These are phyloP conservation scores for Drosophila quinaria DNA, from an alignment of 2,888 invertebrate species.

Conservation along the genomic window DNA sequence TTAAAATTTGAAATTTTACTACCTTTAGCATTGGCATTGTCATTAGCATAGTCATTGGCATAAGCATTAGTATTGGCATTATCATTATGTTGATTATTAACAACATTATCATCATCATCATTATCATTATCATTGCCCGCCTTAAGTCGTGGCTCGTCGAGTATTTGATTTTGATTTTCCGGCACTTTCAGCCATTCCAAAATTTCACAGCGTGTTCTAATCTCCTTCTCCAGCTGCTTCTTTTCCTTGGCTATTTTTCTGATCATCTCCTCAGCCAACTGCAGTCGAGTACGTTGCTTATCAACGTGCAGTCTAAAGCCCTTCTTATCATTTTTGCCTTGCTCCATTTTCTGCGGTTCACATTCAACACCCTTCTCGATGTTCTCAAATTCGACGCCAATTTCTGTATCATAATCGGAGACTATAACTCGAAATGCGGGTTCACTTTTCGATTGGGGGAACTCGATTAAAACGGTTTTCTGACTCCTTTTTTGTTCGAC, in stretches of 20 bases:
- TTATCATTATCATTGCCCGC: background rate
- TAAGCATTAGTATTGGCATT: too few relatives aligned
- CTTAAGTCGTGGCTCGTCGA: background rate
- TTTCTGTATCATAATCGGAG: slow-evolving; percentile 1
- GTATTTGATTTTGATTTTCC: background rate
- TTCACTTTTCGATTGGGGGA: background rate
- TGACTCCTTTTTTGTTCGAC: background rate
- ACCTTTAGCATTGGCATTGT: too few relatives aligned
- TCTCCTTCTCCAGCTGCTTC: background rate
- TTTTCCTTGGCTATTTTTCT: background rate
- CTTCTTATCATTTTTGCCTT: background rate
- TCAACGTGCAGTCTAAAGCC: background rate
- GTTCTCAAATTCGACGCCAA: background rate
- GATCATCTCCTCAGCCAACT: background rate
- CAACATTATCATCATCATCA: background rate
- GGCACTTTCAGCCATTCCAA: background rate
- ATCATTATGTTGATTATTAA: too few relatives aligned
- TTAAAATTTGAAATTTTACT: too few relatives aligned
- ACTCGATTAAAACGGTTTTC: background rate
- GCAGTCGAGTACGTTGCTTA: background rate
- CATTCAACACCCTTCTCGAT: background rate
- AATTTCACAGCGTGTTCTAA: background rate
- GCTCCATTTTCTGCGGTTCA: background rate
- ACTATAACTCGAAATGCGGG: background rate
- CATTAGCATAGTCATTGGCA: too few relatives aligned